Evolutionary conservation across 2,797 vertebrate genomes (phyloP), one percentile per base, ranked within the genome.

Genomic region (Pyrocephalus nanus): DNA sequence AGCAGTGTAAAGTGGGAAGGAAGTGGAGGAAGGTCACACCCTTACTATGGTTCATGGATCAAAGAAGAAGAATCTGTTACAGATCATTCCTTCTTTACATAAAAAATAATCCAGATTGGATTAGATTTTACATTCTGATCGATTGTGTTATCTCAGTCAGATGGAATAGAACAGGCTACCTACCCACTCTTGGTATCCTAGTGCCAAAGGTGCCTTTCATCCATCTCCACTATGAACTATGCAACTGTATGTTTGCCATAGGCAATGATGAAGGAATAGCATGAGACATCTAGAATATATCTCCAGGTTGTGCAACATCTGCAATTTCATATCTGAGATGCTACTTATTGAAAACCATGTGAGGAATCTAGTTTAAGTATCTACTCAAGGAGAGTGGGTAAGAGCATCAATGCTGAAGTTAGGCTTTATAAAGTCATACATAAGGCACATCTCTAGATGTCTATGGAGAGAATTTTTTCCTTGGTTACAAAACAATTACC

Each of bases 1-100:
- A 34, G 12, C 8, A 36, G 6, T 15, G 15, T 12, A 48, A 15
- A 78, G 18, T 45, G 22, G 29, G 29, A 47, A 53, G 32, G 19
- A 57, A 58, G 10, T 0, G 0, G 12, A 69, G 17, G 4, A 69
- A 47, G 29, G 53, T 2, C 0, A 26, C 5, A 12, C 4, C 1
- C 0, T 36, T 58, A 32, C 21, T 62, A 12, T 9, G 6, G 14
- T 47, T 66, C 45, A 40, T 27, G 11, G 17, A 30, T 64, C 36
- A 51, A 78, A 93, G 40, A 88, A 65, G 11, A 48, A 62, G 4
- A 42, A 47, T 43, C 14, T 77, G 8, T 62, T 54, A 26, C 21
- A 58, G 16, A 51, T 34, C 22, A 21, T 77, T 93, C 53, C 21
- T 78, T 60, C 2, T 6, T 75, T 82, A 36, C 27, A 20, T 43